Evolutionary conservation across 2,113 vertebrate species (phyloP).

Genomic region (Smithornis capensis): DNA sequence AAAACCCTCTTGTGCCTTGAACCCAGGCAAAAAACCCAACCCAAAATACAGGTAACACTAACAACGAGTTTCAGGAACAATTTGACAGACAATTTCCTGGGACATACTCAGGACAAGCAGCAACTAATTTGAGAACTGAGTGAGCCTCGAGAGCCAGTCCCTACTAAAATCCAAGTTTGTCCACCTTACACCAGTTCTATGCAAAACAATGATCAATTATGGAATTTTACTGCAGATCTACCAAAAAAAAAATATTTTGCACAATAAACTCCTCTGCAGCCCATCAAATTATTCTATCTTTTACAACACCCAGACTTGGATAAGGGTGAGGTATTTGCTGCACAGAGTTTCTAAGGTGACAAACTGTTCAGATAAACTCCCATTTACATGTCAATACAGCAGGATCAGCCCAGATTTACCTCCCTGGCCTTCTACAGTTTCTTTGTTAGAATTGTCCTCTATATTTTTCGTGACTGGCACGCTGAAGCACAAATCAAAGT

Average conservation of each 20-base stretch:
- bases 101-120: neutral
- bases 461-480: neutral
- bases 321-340: neutral
- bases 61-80: neutral
- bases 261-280: neutral
- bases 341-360: neutral
- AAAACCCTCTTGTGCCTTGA: neutral
- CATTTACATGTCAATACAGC: slow-evolving; percentile 9
- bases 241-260: neutral
- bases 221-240: neutral
- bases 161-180: neutral
- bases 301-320: neutral
- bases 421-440: neutral
- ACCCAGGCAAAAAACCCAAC: neutral
- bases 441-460: neutral
- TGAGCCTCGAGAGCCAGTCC: neutral
- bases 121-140: neutral
- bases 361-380: neutral
- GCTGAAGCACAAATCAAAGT: neutral
- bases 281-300: neutral
- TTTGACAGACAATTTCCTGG: neutral
- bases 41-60: neutral
- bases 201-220: fast-evolving
- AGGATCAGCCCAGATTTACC: neutral
- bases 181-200: neutral